Evolutionary conservation across 2,797 vertebrate genomes (phyloP).

Genomic region (Sebastes vulpes): DNA sequence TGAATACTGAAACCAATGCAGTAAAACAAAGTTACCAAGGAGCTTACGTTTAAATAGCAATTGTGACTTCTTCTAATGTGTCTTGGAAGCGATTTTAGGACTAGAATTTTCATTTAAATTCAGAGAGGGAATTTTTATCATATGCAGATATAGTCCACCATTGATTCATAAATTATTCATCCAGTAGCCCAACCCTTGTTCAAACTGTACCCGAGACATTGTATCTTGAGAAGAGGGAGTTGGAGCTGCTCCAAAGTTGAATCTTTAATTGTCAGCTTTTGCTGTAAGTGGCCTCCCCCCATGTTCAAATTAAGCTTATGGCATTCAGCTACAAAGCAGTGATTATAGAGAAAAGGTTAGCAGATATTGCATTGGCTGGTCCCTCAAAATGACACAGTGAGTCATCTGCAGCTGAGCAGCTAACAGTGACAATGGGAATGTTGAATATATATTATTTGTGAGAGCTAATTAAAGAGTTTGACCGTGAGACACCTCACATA

Average conservation of each 20-base stretch:
- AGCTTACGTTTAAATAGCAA: neutral
- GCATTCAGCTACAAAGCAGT: constrained; percentile 82
- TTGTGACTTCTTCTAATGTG: neutral
- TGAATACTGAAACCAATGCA: neutral
- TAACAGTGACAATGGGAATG: constrained; percentile 17
- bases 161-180: constrained; percentile 20
- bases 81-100: neutral
- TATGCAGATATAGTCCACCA: neutral
- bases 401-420: constrained; percentile 43
- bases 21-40: neutral
- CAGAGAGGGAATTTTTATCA: neutral
- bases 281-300: constrained; percentile 52
- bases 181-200: neutral
- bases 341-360: constrained; percentile 81
- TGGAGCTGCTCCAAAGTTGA: constrained; percentile 20
- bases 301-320: constrained; percentile 74
- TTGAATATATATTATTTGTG: constrained; percentile 25
- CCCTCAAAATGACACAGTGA: constrained; percentile 50
- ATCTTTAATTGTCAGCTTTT: constrained; percentile 71
- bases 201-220: neutral
- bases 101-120: neutral
- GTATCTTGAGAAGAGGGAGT: neutral
- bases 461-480: constrained; percentile 43
- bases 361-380: constrained; percentile 33
- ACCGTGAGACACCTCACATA: constrained; percentile 23